A percentile compares a stretch with the other conserved stretches of the same genome.
phyloP scores from a whole-genome alignment of 2,113 vertebrate genomes.

The Crotalus horridus region DNA sequence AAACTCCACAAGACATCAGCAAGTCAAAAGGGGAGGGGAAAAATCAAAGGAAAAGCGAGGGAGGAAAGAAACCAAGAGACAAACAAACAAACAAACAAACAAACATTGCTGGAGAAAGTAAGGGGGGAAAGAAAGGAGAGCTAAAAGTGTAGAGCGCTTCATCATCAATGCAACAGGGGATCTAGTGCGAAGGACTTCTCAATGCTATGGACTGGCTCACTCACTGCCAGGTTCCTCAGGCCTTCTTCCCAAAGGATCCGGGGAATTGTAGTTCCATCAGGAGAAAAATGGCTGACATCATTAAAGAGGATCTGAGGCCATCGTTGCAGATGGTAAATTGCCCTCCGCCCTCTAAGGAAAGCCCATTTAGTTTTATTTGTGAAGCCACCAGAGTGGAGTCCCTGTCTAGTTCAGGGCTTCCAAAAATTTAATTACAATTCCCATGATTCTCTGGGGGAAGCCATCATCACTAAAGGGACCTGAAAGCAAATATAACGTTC shows the following conservation, averaged over 20 bases:
- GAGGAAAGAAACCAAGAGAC: constrained; percentile 67
- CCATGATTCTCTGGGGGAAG: background rate
- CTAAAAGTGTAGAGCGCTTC: constrained; percentile 64
- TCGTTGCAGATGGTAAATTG: background rate
- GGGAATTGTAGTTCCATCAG: background rate
- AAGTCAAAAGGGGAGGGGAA: constrained; percentile 65
- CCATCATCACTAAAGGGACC: background rate
- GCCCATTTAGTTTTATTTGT: background rate
- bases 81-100: constrained; percentile 24
- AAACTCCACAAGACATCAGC: constrained; percentile 74
- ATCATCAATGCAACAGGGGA: constrained; percentile 65
- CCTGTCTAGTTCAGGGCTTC: background rate
- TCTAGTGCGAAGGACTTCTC: constrained; percentile 22
- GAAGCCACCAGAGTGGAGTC: background rate
- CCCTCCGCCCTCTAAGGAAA: no score
- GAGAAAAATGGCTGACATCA: background rate
- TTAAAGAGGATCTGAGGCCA: background rate
- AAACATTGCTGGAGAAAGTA: constrained; percentile 46
- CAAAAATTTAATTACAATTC: background rate
- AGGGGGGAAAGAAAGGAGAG: constrained; percentile 54
- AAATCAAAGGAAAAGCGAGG: constrained; percentile 63
- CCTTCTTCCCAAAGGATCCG: background rate
- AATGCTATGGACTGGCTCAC: background rate
- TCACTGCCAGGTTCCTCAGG: background rate
- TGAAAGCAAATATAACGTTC: background rate